Evolutionary conservation across 2,113 vertebrate genomes (phyloP), one percentile per base, ranked within the genome.

Genomic region (Kryptolebias marmoratus): DNA sequence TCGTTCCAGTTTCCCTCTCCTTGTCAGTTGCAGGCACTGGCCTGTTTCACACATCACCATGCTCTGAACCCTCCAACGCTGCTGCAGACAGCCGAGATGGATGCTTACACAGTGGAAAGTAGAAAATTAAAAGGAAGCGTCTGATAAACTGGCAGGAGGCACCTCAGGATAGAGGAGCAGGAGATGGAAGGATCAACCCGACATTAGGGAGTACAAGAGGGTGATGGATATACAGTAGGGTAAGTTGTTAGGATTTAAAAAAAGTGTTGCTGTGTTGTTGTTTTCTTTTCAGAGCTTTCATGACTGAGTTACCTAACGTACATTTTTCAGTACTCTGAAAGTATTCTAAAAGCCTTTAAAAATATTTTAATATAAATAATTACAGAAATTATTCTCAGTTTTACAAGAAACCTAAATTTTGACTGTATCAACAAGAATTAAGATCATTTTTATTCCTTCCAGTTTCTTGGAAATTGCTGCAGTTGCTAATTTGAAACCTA

Each of bases 61-160:
- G 71, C 69, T 85, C 85, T 78, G 81, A 70, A 81, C 81, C 74
- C 79, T 86, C 80, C 58, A 64, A 85, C 75, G 45, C 72, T 53
- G 80, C 79, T 58, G 83, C 71, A 82, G 83, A 90, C 86, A 84
- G 87, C 67, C 10, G 79, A 90, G 87, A 91, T 58, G 87, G 90
- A 90, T 91, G 88, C 89, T 85, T 87, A 83, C 88, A 81, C 73
- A 50, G 88, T 79, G 75, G 83, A 91, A 91, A 89, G 89, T 74
- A 27, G 64, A 70, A 86, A 91, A 91, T 90, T 90, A 91, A 90
- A 91, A 90, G 87, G 77, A 80, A 80, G 71, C 64, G 82, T 83
- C 82, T 85, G 84, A 84, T 87, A 87, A 90, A 90, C 80, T 90
- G 90, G 90, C 90, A 90, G 87, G 78, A 86, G 81, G 81, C 81